Evolutionary conservation across 2,888 invertebrate genomes (phyloP), one percentile per base, ranked within the genome.

Genomic region (Prenolepis imparis): DNA sequence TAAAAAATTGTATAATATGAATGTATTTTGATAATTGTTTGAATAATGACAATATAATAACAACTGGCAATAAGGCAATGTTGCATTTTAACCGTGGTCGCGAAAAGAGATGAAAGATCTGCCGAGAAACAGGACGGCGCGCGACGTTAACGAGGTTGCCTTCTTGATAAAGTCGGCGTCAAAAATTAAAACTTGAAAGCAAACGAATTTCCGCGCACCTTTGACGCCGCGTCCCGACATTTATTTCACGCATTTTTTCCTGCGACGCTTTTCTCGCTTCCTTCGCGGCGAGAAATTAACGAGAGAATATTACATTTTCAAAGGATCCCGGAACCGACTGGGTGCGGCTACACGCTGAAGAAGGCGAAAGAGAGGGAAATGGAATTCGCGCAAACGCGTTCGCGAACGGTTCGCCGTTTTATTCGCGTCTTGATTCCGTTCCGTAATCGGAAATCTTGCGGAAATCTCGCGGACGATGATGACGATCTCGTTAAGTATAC

Each of bases 291-390:
- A 86, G 86, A 87, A 90, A 88, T 88, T 89, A 91, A 89, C 89
- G 91, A 89, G 87, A 86, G 85, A 90, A 87, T 88, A 87, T 90
- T 88, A 86, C 87, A 82, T 87, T 90, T 90, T 90, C 90, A 85
- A 89, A 91, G 89, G 85, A 86, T 85, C 24, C 36, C 67, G 84
- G 55, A 52, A 39, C 44, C 82, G 48, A 63, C 74, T 44, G 82
- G 88, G 61, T 68, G 67, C 63, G 64, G 66, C 75, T 80, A 70
- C 63, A 77, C 63, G 39, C 82, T 74, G 74, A 83, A 83, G 82
- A 75, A 82, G 64, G 74, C 73, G 67, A 67, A 52, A 52, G 67
- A 74, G 39, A 64, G 74, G 39, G 48, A 64, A 52, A 52, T 52
- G 67, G 52, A 44, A 87, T 55, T 80, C 80, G 36, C 84, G 67